Conservation (phyloP, 1,140 invertebrate species). For the Euglossa dilemma region DNA sequence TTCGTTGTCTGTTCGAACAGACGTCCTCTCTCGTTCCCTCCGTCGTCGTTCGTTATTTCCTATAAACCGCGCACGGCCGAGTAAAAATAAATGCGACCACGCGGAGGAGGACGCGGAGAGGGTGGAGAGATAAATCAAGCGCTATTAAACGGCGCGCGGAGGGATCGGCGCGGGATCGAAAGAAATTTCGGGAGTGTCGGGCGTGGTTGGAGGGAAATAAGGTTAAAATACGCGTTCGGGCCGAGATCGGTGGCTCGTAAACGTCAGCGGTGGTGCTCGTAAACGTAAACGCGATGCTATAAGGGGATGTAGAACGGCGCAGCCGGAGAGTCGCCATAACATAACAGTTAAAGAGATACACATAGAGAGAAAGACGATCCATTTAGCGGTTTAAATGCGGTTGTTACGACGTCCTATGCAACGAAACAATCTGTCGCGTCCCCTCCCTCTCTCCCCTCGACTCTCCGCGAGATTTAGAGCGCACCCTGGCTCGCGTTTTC, state of each 20-base stretch:
- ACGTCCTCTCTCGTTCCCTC: too few relatives aligned
- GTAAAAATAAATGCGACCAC: too few relatives aligned
- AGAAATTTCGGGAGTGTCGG: neutral
- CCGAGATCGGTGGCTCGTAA: conserved; percentile 80
- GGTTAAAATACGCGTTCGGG: conserved; percentile 58
- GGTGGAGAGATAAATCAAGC: neutral
- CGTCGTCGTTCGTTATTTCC: too few relatives aligned
- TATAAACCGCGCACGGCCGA: too few relatives aligned
- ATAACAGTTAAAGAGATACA: conserved; percentile 79
- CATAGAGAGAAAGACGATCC: conserved; percentile 68
- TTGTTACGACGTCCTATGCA: conserved; percentile 65
- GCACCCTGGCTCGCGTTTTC: conserved; percentile 16
- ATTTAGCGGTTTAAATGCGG: conserved; percentile 69
- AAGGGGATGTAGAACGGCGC: conserved; percentile 80
- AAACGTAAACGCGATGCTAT: conserved; percentile 84
- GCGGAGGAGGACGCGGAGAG: too few relatives aligned
- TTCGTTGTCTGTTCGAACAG: too few relatives aligned
- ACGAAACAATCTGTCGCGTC: conserved; percentile 65
- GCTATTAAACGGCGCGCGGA: neutral
- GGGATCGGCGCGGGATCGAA: neutral
- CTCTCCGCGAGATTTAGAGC: conserved; percentile 55
- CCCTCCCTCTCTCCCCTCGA: conserved; percentile 35
- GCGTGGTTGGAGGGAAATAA: neutral
- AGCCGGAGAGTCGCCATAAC: conserved; percentile 77
- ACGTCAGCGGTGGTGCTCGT: conserved; percentile 83